Evolutionary conservation across 2,113 vertebrate species (phyloP), one percentile per base, ranked within the genome.

Genomic region (Xiphophorus hellerii): DNA sequence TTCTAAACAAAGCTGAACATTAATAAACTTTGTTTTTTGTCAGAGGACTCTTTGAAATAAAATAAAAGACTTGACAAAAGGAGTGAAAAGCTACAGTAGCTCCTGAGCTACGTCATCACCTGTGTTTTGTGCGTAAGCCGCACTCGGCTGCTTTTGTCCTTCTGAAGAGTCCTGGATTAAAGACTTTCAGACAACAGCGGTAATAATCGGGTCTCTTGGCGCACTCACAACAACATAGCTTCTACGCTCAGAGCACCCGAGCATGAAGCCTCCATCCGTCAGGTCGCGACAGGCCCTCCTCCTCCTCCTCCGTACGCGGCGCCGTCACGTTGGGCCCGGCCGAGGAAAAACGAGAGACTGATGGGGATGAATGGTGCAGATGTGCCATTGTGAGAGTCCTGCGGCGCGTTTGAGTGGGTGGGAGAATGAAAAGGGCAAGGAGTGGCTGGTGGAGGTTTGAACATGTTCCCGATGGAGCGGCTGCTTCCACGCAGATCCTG

Each of bases 331-430:
- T 48, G 44, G 44, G 14, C 42, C 42, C 14, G 15, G 44, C 15
- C 5, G 15, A 28, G 48, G n/a, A 10, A 62, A 31, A 72, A 75
- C 39, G n/a, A 70, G 63, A 75, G 31, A 66, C 67, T 63, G 80
- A 71, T 0, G 28, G 63, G 77, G 61, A 51, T 89, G 78, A 90
- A 84, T 77, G 81, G 80, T 85, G 83, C 85, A 82, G 90, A 85
- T 87, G 88, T 86, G 82, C 73, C 70, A 81, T 79, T 87, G 70
- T 84, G 67, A 37, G 69, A 10, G 63, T 69, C 68, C 67, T 29
- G 30, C 22, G 9, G 39, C 33, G 79, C 58, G 74, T 35, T 62
- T 5, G 61, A 76, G 68, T 51, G 77, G 63, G 73, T 67, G 74
- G 35, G 74, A 67, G 74, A 28, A 69, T 84, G 81, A 76, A 76